Conservation (phyloP, 2,888 invertebrate genomes). For the Hermodice carunculata region DNA sequence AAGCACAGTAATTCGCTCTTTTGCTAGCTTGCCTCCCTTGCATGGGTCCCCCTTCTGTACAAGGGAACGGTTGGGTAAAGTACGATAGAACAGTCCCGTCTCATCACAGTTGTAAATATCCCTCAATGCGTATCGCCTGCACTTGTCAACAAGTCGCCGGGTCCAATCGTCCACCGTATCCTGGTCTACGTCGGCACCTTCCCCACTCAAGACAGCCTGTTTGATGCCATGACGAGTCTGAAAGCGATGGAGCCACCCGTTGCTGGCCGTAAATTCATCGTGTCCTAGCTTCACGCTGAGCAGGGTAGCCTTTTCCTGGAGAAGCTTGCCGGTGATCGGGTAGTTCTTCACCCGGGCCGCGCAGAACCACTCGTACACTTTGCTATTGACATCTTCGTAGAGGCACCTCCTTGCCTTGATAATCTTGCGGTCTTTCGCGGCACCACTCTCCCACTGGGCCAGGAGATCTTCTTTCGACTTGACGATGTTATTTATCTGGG, state of each 20-base stretch:
- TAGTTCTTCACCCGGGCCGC: background rate
- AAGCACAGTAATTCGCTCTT: background rate
- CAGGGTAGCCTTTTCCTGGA: background rate
- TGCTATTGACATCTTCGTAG: too few relatives aligned
- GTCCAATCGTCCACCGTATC: background rate
- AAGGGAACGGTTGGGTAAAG: background rate
- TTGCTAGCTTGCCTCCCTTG: background rate
- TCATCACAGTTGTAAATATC: background rate
- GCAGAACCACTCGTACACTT: background rate
- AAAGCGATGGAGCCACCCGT: background rate
- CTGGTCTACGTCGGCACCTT: background rate
- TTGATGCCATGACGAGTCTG: background rate
- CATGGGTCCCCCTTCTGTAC: background rate
- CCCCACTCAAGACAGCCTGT: background rate
- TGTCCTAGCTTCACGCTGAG: background rate
- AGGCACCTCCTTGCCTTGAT: too few relatives aligned
- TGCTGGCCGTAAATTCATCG: background rate
- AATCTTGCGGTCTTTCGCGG: too few relatives aligned
- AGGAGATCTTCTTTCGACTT: too few relatives aligned
- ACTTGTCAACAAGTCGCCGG: background rate
- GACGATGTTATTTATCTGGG: too few relatives aligned
- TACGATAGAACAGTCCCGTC: background rate
- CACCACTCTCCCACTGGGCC: too few relatives aligned
- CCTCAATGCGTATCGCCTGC: background rate
- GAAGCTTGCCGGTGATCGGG: background rate